Evolutionary conservation across 2,888 invertebrate genomes (phyloP), one percentile per base, ranked within the genome.

Genomic region (Junonia oenone): DNA sequence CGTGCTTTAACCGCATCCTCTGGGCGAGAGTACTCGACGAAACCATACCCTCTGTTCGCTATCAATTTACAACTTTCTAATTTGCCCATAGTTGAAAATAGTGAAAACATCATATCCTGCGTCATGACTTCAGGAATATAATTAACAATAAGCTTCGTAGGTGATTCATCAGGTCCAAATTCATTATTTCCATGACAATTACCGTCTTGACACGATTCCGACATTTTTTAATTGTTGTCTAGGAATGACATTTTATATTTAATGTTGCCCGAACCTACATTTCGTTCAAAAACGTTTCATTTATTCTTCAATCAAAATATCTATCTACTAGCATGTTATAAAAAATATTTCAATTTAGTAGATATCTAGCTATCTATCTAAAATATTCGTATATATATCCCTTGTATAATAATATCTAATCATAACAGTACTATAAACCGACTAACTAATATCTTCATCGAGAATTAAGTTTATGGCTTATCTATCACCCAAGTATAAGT

Each of bases 141-240:
- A 84, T 91, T 91, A 81, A 91, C 88, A 77, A 91, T 91, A 81
- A 91, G 90, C 81, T 91, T 91, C 67, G 91, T 91, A 69, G 90
- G 90, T 78, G 91, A 91, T 86, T 91, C 91, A 70, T 90, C 90
- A 68, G 90, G 82, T 75, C 90, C 68, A 87, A 77, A 87, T 83
- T 91, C 90, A 79, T 80, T 87, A 87, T 75, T 88, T 87, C 87
- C 90, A 81, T 90, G 90, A 90, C 90, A 90, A 89, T 88, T 90
- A 89, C 84, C 89, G 87, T 90, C 90, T 85, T 91, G 90, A 91
- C 90, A 91, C 90, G 90, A 90, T 86, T 90, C 90, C 90, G 90
- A 90, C 90, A 91, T 91, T 91, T 90, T 90, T 90, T 90, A 91
- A 89, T 90, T 90, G 90, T 90, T 91, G 90, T 88, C 88, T 85